Evolutionary conservation across 2,797 vertebrate species (phyloP).

Genomic region (Acanthurus lineatus): DNA sequence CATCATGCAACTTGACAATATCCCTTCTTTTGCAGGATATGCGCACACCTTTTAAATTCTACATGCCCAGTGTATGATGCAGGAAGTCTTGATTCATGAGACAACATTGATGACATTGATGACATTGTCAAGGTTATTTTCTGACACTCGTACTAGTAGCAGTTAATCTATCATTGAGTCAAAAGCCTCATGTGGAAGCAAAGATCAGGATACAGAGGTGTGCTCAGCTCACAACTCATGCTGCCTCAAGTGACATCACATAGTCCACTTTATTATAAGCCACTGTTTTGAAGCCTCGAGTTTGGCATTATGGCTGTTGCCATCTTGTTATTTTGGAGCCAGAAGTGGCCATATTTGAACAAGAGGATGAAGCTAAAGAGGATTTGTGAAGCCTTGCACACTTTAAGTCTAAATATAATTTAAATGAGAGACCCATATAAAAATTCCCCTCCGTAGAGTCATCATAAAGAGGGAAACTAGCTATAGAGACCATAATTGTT

Average conservation of each 20-base stretch:
- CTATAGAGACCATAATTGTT: too few species aligned
- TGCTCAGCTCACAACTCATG: not conserved
- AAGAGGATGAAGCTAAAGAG: too few species aligned
- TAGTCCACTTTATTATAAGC: too few species aligned
- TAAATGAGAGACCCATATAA: too few species aligned
- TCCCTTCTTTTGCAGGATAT: not conserved
- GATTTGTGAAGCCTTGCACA: too few species aligned
- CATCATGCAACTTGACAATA: not conserved
- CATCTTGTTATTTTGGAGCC: too few species aligned
- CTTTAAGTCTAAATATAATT: too few species aligned
- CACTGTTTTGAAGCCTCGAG: too few species aligned
- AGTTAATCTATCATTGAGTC: not conserved
- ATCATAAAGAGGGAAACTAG: too few species aligned
- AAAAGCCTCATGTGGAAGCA: not conserved
- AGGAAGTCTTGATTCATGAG: not conserved
- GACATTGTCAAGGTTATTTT: not conserved
- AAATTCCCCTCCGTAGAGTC: too few species aligned
- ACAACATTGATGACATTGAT: not conserved
- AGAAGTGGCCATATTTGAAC: too few species aligned
- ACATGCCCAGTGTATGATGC: not conserved
- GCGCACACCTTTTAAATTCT: not conserved
- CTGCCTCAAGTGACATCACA: not conserved
- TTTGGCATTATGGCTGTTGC: too few species aligned
- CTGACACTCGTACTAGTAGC: not conserved
- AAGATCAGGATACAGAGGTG: not conserved